Base-by-base conservation (phyloP, 2,797 vertebrate species). In the Arnoldichthys spilopterus region DNA sequence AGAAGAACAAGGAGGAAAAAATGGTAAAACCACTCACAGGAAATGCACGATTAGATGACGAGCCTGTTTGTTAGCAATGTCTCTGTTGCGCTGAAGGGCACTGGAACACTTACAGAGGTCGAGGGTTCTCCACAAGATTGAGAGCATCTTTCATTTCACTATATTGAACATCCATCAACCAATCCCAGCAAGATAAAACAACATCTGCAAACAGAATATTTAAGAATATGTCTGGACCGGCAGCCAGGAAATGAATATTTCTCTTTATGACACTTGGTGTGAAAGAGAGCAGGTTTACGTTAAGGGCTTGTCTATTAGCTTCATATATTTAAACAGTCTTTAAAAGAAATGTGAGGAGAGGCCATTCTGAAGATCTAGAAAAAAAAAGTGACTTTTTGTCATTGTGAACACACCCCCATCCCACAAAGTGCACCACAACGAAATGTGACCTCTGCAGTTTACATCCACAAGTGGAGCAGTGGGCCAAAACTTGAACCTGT, bases 31-130 rank as follows among this genome's bases (percentile, higher is more conserved):
- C 22, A 67, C 59, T 72, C 59, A 59, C 34, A 40, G 18, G 32
- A 69, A 67, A 43, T 32, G 45, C 56, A 64, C 30, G 51, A 81
- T 71, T 70, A 76, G 53, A 71, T 51, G 61, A 61, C 51, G 51
- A 34, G 24, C n/a, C 34, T 20, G 32, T 66, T 62, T 20, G 66
- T 64, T 45, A 69, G 20, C 26, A 66, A 58, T 18, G 68, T 34
- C 69, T 71, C 54, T 71, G 47, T 20, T 70, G 56, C 20, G 15
- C 49, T 54, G 69, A 56, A 71, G 20, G 49, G n/a, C 69, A 71
- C 51, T 56, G 32, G 69, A 54, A 71, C 51, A 71, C 69, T 54
- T 69, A 30, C 47, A 51, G 28, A 69, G 45, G 47, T 69, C 26
- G 53, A 8, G 45, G 32, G 67, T 69, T 53, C 49, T 54, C 49